Base-by-base conservation (phyloP, 92 coral and sea anemone genomes). In the Diadumene lineata region DNA sequence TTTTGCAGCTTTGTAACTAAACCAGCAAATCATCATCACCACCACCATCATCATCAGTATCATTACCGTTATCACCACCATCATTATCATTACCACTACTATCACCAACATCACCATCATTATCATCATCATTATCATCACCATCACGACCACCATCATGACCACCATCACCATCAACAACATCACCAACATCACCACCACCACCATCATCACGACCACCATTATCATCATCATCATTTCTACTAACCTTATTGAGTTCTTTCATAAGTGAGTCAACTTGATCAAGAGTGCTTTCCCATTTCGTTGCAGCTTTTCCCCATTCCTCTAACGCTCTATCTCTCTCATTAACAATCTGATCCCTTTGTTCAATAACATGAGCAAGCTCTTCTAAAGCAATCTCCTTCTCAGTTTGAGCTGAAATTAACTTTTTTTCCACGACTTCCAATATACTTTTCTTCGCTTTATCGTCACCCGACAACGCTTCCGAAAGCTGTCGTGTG, bases 201-300 rank as follows among this genome's bases (percentile, higher is more conserved):
- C 7, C 58, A 74, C 57, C 55, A 51, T 22, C 13, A 53, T 31
- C 26, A 55, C 28, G 0, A 21, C 34, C 56, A 29, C 56, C 22
- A 82, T 67, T 43, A 51, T 46, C 16, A 43, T 43, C 31, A 43
- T 18, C 22, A 32, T 9, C 50, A 38, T 38, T 38, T 4, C 31
- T 33, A 21, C 92, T 55, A 50, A 86, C 98, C 98, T 94, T 86
- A 56, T 88, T 86, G 17, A 92, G 84, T 26, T 94, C 96, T 71
- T 84, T 94, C 81, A 94, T 87, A 29, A 94, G 62, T 22, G 96
- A 88, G 68, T 94, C 98, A 64, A 92, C 79, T 32, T 94, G 98
- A 77, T 94, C 98, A 66, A 94, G 66, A 23, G 97, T 94, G 2
- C 83, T 94, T 64, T 94, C 98, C 98, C 98, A 94, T 73, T 94